Percentiles rank a stretch among this genome's conserved stretches.
phyloP scores from a whole-genome alignment of 2,888 invertebrate species.

The Acrocera orbiculus region DNA sequence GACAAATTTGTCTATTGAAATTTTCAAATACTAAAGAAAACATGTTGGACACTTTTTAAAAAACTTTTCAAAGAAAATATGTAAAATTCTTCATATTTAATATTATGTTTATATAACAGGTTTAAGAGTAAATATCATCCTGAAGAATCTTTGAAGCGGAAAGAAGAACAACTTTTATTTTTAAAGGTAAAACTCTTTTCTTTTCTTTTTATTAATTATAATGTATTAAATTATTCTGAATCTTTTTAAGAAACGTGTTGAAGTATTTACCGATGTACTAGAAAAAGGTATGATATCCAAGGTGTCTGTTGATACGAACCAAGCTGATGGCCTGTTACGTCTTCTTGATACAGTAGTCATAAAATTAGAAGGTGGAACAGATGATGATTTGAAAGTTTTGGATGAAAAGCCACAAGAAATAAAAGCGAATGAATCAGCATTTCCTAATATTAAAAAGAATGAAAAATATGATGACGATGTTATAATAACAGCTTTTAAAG shows the following conservation, averaged over 20 bases:
- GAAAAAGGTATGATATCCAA: constrained; percentile 53
- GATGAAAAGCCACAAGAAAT: constrained; percentile 41
- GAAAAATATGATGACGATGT: constrained; percentile 19
- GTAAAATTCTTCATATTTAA: no score
- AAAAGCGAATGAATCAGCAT: constrained; percentile 2
- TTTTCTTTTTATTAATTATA: constrained; percentile 5
- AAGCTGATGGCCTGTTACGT: constrained; percentile 63
- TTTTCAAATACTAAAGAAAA: no score
- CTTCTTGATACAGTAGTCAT: constrained; percentile 93
- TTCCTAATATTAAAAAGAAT: constrained; percentile 17
- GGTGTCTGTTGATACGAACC: constrained; percentile 70
- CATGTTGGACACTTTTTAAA: no score
- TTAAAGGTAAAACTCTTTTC: constrained; percentile 43
- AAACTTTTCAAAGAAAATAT: no score
- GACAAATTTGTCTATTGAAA: no score
- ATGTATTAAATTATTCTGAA: constrained; percentile 7
- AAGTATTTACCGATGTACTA: constrained; percentile 74
- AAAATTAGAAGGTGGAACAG: constrained; percentile 82
- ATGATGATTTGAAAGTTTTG: constrained; percentile 72
- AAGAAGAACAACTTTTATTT: constrained; percentile 66
- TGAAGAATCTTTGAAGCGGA: constrained; percentile 79
- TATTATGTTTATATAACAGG: constrained; percentile 55
- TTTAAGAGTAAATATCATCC: constrained; percentile 99
- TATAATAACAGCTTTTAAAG: constrained; percentile 20
- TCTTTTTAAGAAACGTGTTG: constrained; percentile 54